Evolutionary conservation across 2,113 vertebrate genomes (phyloP).

Genomic region (Crocuta crocuta): DNA sequence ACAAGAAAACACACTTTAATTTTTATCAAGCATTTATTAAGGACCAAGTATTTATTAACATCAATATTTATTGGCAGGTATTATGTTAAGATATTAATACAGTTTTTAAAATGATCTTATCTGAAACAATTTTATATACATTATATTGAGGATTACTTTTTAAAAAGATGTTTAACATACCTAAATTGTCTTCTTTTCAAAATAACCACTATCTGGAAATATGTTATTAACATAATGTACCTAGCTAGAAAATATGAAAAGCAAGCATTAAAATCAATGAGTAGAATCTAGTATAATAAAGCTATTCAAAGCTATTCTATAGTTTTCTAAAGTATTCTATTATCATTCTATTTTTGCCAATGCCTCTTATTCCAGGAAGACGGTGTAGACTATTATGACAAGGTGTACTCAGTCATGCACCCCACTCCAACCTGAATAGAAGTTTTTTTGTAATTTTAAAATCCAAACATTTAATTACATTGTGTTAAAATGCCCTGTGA

Average conservation of each 20-base stretch:
- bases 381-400: not conserved
- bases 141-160: not conserved
- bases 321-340: not conserved
- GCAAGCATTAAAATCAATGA: not conserved
- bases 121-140: not conserved
- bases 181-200: not conserved
- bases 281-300: not conserved
- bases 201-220: not conserved
- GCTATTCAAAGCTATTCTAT: not conserved
- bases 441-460: not conserved
- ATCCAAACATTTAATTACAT: not conserved
- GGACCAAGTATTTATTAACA: not conserved
- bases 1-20: not conserved
- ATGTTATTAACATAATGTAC: not conserved
- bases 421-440: not conserved
- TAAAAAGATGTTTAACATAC: not conserved
- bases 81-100: not conserved
- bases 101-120: slow-evolving; percentile 18
- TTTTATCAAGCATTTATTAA: not conserved
- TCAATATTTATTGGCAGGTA: not conserved
- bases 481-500: not conserved
- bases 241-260: not conserved
- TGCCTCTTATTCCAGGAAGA: not conserved
- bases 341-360: not conserved
- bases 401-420: not conserved